These are phyloP conservation scores for Misgurnus mizolepis DNA, from an alignment of 2,113 vertebrate genomes.

Conservation along the genomic window DNA sequence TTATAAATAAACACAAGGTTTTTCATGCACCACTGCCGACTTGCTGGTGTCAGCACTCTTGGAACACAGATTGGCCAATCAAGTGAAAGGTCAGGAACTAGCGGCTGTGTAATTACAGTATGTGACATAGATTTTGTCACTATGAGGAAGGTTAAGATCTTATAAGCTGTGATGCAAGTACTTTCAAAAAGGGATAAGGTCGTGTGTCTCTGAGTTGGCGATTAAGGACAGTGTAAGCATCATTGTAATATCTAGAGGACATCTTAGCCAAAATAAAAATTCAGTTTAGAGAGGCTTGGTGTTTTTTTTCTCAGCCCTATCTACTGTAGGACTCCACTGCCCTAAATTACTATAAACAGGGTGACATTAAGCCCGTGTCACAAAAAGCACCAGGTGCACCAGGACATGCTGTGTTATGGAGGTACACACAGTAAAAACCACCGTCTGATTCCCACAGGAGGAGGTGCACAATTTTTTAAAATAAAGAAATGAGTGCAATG, in stretches of 20 bases:
- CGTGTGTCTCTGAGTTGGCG: neutral
- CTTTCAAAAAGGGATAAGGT: neutral
- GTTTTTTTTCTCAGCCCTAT: neutral
- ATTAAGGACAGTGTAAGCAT: conserved; percentile 12
- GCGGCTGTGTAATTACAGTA: neutral
- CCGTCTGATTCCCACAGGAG: no score
- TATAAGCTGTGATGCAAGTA: neutral
- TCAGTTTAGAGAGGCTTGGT: neutral
- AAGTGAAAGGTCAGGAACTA: no score
- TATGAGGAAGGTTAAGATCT: neutral
- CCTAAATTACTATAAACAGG: conserved; percentile 29
- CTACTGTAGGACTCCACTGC: neutral
- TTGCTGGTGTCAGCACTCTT: no score
- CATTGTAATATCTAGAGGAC: conserved; percentile 32
- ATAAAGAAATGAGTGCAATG: conserved; percentile 3
- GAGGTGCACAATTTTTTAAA: neutral
- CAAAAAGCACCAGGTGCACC: neutral
- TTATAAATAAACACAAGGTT: no score
- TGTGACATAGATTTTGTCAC: neutral
- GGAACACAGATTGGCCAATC: no score
- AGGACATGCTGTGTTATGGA: neutral
- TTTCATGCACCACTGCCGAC: no score
- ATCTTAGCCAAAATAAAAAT: neutral
- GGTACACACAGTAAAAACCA: neutral
- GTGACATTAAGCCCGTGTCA: neutral